Conservation (phyloP, 2,888 invertebrate species). For the Eupeodes luniger region DNA sequence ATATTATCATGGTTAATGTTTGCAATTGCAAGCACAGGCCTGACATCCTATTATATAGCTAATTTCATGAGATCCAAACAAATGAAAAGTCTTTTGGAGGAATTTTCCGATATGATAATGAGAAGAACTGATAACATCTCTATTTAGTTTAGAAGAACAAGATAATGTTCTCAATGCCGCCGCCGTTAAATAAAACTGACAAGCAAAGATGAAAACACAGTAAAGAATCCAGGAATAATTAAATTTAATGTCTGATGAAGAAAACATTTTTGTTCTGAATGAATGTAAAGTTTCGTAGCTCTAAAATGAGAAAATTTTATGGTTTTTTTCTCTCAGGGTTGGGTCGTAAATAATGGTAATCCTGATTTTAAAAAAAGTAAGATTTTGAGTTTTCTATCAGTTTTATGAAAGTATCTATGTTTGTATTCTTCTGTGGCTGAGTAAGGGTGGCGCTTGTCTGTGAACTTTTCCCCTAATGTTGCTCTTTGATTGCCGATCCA, state of each 20-base stretch:
- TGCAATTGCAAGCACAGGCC: neutral
- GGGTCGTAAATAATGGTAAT: neutral
- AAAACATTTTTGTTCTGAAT: constrained; percentile 1
- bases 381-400: neutral
- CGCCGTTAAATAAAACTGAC: constrained; percentile 3
- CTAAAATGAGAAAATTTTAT: neutral
- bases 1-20: neutral
- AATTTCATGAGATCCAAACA: constrained; percentile 7
- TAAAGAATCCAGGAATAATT: constrained; percentile 1
- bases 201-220: neutral
- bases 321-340: neutral
- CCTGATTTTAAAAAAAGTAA: neutral
- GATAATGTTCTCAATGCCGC: neutral
- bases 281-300: constrained; percentile 1
- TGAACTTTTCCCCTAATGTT: no score
- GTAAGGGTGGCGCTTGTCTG: no score
- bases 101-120: constrained; percentile 39
- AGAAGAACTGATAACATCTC: constrained; percentile 6
- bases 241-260: constrained; percentile 20
- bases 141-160: neutral
- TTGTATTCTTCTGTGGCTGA: no score
- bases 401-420: neutral
- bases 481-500: no score
- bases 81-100: constrained; percentile 14
- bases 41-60: neutral